Conservation (phyloP, 2,888 invertebrate genomes). For the Agonopterix alstromeriana region DNA sequence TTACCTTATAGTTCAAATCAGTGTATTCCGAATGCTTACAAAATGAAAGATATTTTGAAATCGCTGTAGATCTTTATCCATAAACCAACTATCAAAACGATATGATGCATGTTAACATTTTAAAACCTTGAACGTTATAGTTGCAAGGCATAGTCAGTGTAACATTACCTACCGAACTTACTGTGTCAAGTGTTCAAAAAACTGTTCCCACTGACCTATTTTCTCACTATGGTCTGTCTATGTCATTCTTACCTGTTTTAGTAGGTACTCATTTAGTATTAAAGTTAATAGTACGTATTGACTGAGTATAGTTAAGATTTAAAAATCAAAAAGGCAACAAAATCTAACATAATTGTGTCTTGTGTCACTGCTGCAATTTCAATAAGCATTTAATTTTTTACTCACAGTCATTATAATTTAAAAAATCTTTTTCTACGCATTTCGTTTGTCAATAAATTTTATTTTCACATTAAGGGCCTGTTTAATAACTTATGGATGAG, state of each 20-base stretch:
- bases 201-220: not conserved
- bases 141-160: constrained; percentile 14
- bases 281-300: constrained; percentile 55
- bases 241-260: no score
- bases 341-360: constrained; percentile 24
- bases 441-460: no score
- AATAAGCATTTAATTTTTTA: constrained; percentile 66
- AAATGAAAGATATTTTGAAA: constrained; percentile 15
- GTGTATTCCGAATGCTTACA: constrained; percentile 27
- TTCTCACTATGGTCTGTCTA: not conserved
- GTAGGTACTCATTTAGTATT: constrained; percentile 42
- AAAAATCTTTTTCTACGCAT: not conserved
- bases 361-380: constrained; percentile 49
- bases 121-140: constrained; percentile 5
- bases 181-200: not conserved
- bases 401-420: constrained; percentile 8
- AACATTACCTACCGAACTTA: not conserved
- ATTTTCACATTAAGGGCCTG: no score
- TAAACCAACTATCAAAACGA: constrained; percentile 12
- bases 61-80: constrained; percentile 4
- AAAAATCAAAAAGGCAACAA: constrained; percentile 37
- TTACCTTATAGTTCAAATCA: constrained; percentile 28
- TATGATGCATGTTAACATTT: constrained; percentile 5
- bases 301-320: constrained; percentile 68
- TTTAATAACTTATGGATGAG: no score